Base-by-base conservation (phyloP, 2,888 invertebrate species). In the Glyphotaelius pellucidus region DNA sequence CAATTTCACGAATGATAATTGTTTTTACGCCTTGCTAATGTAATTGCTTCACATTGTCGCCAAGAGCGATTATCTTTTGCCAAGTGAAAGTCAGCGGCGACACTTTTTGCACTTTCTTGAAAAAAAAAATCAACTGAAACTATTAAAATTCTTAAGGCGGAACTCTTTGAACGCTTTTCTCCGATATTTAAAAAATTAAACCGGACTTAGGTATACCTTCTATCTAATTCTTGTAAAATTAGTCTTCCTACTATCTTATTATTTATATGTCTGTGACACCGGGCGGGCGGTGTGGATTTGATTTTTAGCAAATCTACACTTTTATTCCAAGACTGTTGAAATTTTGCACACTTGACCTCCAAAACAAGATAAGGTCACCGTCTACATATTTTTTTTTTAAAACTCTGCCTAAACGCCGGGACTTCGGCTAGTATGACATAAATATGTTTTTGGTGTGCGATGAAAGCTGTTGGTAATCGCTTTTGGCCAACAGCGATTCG, bases 91-190 rank as follows among this genome's bases (percentile, higher is more conserved):
- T 80, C 80, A 35, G 32, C n/a, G n/a, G 32, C 38, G 88, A 79
- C 35, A 89, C 79, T 89, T 80, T 79, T 88, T 89, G 35, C 88
- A 30, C 79, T 89, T 35, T 79, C 88, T 80, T 12, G 25, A 38
- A n/a, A 35, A 79, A 32, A 52, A n/a, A n/a, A 87, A 86, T 42
- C 35, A n/a, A 42, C 52, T 67, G 25, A 52, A 47, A 86, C 86
- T 30, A 30, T 86, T 86, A 30, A 47, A 47, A 86, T 86, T 86
- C 47, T 86, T 42, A 42, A 86, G 4, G 31, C 86, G 86, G 86
- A 86, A 86, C 86, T 42, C 86, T 86, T 86, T 47, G 30, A 52
- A n/a, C 14, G 25, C 84, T 84, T 84, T 81, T 84, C n/a, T 84
- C 25, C 15, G 25, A 32, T 0, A 67, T 67, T 67, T 25, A 67